Base-by-base conservation (phyloP, 2,888 invertebrate species). In the Ochropleura plecta region DNA sequence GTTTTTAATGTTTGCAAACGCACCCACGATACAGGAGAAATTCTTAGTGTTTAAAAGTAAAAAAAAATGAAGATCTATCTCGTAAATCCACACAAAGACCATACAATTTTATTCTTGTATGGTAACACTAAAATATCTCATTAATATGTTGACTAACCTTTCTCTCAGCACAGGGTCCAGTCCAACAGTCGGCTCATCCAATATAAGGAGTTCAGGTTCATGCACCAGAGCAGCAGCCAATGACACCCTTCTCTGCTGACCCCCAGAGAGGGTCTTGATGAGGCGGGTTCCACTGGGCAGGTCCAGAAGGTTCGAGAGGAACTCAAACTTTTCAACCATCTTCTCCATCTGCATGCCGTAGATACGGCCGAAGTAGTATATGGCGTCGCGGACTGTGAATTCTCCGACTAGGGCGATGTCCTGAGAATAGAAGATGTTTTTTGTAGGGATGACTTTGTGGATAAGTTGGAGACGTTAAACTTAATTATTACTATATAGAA, bases 151-250 rank as follows among this genome's bases (percentile, higher is more conserved):
- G 3, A 89, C 96, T 95, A 92, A 98, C 98, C 97, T 97, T 93
- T 98, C 98, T 92, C 98, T 97, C 71, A 99, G 94, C 82, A 99
- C 97, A 0, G 99, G 99, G 95, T 99, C 99, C 76, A 99, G 97
- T 0, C 99, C 99, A n/a, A 99, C 99, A 0, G 99, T 99, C 0
- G 99, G 99, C 91, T 99, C 99, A 90, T 99, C 99, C 88, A 99
- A 94, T 78, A 99, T 99, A 48, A 99, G 95, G 49, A 99, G 94
- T 92, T 99, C 98, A 0, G 99, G 99, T 86, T 98, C 98, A 90
- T 99, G 99, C 0, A 99, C 97, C 90, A 99, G 95, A 0, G 99
- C 98, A 8, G 98, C 98, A 0, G 99, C 99, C 84, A 99, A 97
- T 0, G 99, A 99, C 0, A 99, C 98, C 70, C 99, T 96, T 78